phyloP scores from a whole-genome alignment of 2,113 vertebrate genomes.

The Sardina pilchardus region DNA sequence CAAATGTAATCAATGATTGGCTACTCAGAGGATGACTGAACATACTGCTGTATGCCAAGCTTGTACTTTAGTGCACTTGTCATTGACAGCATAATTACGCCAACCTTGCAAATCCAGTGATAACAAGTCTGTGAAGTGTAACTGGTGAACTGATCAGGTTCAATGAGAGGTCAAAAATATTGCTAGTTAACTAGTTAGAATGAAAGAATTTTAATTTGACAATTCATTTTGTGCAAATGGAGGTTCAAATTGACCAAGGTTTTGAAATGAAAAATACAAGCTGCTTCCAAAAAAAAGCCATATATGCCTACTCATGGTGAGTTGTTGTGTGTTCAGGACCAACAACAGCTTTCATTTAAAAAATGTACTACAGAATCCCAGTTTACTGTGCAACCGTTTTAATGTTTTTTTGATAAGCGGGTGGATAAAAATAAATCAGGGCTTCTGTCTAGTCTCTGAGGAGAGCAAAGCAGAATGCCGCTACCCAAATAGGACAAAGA shows the following conservation, averaged over 20 bases:
- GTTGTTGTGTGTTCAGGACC: not conserved
- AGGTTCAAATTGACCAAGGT: not conserved
- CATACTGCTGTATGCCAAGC: not conserved
- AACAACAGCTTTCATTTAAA: not conserved
- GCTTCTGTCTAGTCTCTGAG: conserved; percentile 9
- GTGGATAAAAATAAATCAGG: not conserved
- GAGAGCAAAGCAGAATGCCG: not conserved
- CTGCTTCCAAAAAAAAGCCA: not conserved
- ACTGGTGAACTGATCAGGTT: not conserved
- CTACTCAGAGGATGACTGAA: not conserved
- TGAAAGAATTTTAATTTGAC: too few species aligned
- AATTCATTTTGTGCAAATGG: too few species aligned
- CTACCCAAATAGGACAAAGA: conserved; percentile 19
- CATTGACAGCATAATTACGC: not conserved
- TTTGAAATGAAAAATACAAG: not conserved
- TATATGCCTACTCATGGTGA: not conserved
- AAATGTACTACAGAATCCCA: not conserved
- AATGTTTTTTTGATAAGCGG: not conserved
- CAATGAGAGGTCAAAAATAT: not conserved
- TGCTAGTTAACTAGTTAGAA: too few species aligned
- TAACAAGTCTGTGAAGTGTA: not conserved
- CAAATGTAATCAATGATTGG: not conserved
- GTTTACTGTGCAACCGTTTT: not conserved
- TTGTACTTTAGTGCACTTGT: not conserved
- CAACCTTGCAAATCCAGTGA: not conserved